Evolutionary conservation across 2,888 invertebrate species (phyloP), one percentile per base, ranked within the genome.

Genomic region (Tiliacea aurago): DNA sequence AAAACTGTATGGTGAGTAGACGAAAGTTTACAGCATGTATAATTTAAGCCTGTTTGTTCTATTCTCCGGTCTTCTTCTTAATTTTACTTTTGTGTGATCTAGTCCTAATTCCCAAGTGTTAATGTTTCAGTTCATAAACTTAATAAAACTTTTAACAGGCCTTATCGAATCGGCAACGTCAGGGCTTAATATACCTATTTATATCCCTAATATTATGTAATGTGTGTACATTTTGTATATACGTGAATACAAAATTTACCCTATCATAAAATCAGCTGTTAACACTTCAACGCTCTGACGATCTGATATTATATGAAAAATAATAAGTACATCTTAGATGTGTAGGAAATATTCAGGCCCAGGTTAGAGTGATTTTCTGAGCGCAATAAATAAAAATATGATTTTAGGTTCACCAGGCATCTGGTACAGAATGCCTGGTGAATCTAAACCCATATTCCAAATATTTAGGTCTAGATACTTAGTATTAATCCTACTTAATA

Each of bases 1-100:
- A 89, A 70, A 84, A 88, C 83, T 88, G 6, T 85, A 85, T 86
- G 81, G 73, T 82, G 78, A 77, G 78, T 80, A 63, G 41, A 78
- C 13, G 78, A 63, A 23, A 78, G 20, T 53, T 59, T 43, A 43
- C 20, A 67, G 55, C 49, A 76, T 62, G 58, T 18, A 43, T 33
- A 28, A n/a, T 73, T 37, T 33, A 18, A 33, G 56, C 15, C 18
- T 18, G 15, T 59, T 55, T 56, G 1, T 28, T 37, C 18, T 56
- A 49, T n/a, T 7, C 13, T 53, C 49, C 7, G 11, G 2, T 41
- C 41, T 41, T 9, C 41, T 41, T 41, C 41, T 37, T 18, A 0
- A 9, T 45, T n/a, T n/a, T 6, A 6, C 0, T 23, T 43, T 33
- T 23, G 10, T 59, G 53, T 43, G 2, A 13, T 58, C 7, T 45